These are phyloP conservation scores for Drosophila nigromelanica DNA, from an alignment of 1,140 invertebrate genomes.

Conservation along the genomic window DNA sequence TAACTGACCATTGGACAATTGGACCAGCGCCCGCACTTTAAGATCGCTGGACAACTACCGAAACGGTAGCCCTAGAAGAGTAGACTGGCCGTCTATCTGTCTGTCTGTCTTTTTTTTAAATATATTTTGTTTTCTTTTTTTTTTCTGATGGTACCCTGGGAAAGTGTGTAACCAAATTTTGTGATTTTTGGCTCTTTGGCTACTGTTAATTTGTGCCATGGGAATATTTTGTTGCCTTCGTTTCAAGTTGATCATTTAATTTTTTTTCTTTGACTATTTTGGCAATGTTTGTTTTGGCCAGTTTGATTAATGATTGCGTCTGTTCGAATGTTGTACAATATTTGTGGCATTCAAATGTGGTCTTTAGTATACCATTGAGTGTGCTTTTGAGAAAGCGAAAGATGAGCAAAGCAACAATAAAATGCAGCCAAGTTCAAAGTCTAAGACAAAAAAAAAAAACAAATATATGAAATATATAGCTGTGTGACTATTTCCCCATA, in stretches of 20 bases:
- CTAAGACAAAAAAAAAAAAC: neutral
- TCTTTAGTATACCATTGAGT: neutral
- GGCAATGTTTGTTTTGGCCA: constrained; percentile 12
- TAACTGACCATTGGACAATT: constrained; percentile 9
- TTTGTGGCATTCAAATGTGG: constrained; percentile 6
- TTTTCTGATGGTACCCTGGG: constrained; percentile 49
- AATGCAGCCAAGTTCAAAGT: constrained; percentile 22
- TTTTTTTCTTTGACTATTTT: neutral
- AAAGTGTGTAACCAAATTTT: constrained; percentile 31
- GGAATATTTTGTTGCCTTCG: constrained; percentile 48
- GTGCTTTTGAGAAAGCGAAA: constrained; percentile 20
- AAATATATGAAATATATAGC: neutral
- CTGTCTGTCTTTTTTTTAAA: neutral
- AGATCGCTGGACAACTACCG: constrained; percentile 35
- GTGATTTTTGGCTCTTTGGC: constrained; percentile 44
- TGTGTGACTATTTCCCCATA: no score
- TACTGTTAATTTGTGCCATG: constrained; percentile 78
- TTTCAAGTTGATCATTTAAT: constrained; percentile 18
- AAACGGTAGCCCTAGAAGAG: constrained; percentile 44
- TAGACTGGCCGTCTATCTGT: constrained; percentile 1
- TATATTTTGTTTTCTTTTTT: neutral
- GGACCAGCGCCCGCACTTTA: constrained; percentile 35
- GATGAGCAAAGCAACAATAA: neutral
- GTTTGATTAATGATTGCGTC: constrained; percentile 40
- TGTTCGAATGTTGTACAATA: constrained; percentile 2